Evolutionary conservation across 2,888 invertebrate species (phyloP).

Genomic region (Pimpla rufipes): DNA sequence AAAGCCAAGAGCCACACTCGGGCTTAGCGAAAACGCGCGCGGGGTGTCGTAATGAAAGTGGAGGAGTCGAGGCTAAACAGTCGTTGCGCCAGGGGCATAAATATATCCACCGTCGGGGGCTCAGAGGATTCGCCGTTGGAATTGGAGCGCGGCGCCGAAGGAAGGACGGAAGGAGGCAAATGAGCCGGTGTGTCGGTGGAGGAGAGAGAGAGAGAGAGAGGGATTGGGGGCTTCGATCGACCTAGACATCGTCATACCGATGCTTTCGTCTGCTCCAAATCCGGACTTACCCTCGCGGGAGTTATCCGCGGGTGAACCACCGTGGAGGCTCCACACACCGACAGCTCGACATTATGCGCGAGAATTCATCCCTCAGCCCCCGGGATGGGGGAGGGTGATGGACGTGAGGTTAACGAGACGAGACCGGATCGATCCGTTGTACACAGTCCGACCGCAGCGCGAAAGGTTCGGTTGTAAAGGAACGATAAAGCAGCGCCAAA

Average conservation of each 20-base stretch:
- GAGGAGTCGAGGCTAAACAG: conserved; percentile 34
- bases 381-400: no score
- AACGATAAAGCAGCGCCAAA: neutral
- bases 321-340: conserved; percentile 8
- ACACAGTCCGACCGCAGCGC: neutral
- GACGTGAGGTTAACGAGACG: conserved; percentile 39
- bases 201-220: no score
- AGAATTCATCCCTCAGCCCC: neutral
- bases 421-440: conserved; percentile 15
- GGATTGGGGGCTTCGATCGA: conserved; percentile 18
- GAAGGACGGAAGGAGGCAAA: neutral
- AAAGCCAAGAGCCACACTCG: neutral
- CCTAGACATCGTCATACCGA: conserved; percentile 53
- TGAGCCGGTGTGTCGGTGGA: neutral
- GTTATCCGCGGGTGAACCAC: neutral
- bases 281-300: neutral
- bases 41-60: conserved; percentile 25
- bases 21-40: neutral
- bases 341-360: conserved; percentile 7
- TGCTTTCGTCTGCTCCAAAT: conserved; percentile 5
- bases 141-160: conserved; percentile 48
- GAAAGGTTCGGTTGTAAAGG: conserved; percentile 9
- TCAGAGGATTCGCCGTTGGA: conserved; percentile 70
- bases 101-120: conserved; percentile 68
- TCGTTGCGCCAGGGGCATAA: neutral